Evolutionary conservation across 2,113 vertebrate genomes (phyloP).

Genomic region (Stictonetta naevosa): DNA sequence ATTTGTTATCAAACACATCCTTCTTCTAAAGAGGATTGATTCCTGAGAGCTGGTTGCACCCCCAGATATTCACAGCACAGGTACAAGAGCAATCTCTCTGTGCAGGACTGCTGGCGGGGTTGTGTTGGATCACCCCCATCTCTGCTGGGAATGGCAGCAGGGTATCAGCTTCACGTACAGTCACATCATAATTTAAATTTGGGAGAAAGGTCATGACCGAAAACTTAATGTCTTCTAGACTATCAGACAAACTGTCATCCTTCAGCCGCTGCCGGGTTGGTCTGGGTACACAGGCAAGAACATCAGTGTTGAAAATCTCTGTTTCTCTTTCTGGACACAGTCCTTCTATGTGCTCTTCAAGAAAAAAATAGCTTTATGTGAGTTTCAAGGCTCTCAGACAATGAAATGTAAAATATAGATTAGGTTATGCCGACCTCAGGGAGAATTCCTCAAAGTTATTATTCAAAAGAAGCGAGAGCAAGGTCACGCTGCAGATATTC

Average conservation of each 20-base stretch:
- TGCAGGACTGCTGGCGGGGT: rapidly evolving
- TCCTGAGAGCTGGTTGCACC: not conserved
- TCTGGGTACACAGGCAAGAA: not conserved
- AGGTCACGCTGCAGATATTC: not conserved
- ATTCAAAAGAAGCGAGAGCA: slow-evolving; percentile 2
- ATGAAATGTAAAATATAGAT: slow-evolving; percentile 18
- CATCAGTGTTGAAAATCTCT: not conserved
- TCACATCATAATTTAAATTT: not conserved
- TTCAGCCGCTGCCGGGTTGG: not conserved
- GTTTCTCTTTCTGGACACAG: not conserved
- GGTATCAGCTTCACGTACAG: not conserved
- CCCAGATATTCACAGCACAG: not conserved
- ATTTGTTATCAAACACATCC: not conserved
- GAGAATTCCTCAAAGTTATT: not conserved
- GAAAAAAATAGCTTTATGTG: not conserved
- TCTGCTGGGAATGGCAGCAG: not conserved
- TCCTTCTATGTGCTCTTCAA: not conserved
- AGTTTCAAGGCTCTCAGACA: not conserved
- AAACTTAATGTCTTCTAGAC: not conserved
- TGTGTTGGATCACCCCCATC: not conserved
- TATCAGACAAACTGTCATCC: not conserved
- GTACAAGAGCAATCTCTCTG: not conserved
- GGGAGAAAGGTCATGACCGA: not conserved
- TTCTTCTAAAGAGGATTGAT: not conserved
- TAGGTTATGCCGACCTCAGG: not conserved